Base-by-base conservation (phyloP, 2,797 vertebrate genomes). In the Lerista edwardsae region DNA sequence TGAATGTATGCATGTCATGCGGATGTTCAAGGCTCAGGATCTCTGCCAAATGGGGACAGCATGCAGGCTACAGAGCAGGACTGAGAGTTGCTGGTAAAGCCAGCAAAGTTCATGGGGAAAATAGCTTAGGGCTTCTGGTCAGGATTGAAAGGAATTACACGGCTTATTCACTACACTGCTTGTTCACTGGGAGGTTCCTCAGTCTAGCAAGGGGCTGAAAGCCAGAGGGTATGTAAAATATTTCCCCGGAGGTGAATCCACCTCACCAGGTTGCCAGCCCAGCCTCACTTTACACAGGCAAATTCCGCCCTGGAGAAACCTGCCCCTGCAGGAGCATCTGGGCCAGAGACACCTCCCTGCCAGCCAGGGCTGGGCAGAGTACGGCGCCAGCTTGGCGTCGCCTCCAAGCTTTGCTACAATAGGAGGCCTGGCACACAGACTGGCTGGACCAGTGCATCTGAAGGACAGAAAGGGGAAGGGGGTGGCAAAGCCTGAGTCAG, bases 311-410 rank as follows among this genome's bases (percentile, higher is more conserved):
- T 86, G 67, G 84, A 82, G 64, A 86, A 86, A 86, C 84, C 74
- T 86, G 84, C 84, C 84, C 84, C 84, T 86, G 79, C 84, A 86
- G 84, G 84, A 82, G 84, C 84, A 82, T 82, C 84, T 86, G 65
- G 73, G 79, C 65, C 55, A 82, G 55, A 71, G 84, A 64, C 79
- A 14, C 79, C 79, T 82, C 84, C 65, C 74, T 86, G 74, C 79
- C 74, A 86, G 79, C 79, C 84, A 86, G 84, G 84, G 84, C 73
- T 82, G 84, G 79, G 84, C 84, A 64, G 74, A 76, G 65, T 36
- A 71, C 10, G 84, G 84, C 84, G 84, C 84, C 84, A 86, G 74
- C 65, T 64, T 76, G 84, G 84, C 84, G 84, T 86, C 74, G 57
- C 67, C 74, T 86, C 84, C 31, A n/a, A 76, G 75, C 74, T 86